These are phyloP conservation scores for Micrastur ruficollis DNA, from an alignment of 2,797 vertebrate genomes.

Conservation along the genomic window DNA sequence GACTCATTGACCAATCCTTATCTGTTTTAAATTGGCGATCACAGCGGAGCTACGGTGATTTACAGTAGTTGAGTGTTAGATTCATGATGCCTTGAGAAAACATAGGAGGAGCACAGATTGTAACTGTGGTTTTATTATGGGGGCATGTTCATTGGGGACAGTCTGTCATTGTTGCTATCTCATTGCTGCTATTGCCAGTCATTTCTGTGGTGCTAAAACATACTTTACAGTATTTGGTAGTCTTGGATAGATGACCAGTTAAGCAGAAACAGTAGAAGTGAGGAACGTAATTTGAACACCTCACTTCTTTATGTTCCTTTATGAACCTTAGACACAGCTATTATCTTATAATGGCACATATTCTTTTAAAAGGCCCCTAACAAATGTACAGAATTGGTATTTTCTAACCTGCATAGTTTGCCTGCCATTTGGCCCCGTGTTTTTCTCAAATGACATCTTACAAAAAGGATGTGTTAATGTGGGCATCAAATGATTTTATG, in stretches of 20 bases:
- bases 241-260: slow-evolving; percentile 17
- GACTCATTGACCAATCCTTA: background rate
- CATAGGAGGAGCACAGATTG: background rate
- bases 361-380: slow-evolving; percentile 6
- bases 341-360: slow-evolving; percentile 8
- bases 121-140: background rate
- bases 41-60: background rate
- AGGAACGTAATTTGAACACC: slow-evolving; percentile 5
- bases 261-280: slow-evolving; percentile 29
- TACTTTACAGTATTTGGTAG: background rate
- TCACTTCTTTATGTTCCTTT: slow-evolving; percentile 49
- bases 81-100: slow-evolving; percentile 23
- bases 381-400: background rate
- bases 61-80: background rate
- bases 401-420: background rate
- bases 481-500: background rate
- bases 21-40: background rate
- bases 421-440: background rate
- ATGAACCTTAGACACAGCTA: slow-evolving; percentile 34
- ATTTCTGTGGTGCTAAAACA: background rate
- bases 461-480: background rate
- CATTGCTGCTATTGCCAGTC: background rate
- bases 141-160: background rate
- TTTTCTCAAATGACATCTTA: background rate
- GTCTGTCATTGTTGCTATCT: slow-evolving; percentile 21